These are phyloP conservation scores for Calcarius lapponicus DNA, from an alignment of 2,797 vertebrate species.

Conservation along the genomic window DNA sequence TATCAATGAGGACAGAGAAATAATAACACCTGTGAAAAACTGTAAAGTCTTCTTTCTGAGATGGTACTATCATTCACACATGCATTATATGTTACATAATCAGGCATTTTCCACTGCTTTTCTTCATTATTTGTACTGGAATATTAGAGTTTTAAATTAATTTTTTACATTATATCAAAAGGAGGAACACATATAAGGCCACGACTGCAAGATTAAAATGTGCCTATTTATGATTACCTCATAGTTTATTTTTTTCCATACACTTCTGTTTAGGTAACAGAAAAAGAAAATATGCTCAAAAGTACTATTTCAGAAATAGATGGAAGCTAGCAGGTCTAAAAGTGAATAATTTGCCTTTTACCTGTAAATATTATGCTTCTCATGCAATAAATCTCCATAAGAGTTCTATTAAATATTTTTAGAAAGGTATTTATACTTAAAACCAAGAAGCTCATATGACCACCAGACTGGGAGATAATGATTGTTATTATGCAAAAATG, in stretches of 20 bases:
- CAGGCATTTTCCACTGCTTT: not conserved
- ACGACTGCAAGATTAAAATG: not conserved
- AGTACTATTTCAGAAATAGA: not conserved
- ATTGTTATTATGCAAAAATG: not conserved
- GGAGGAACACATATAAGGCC: rapidly evolving
- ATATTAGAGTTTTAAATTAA: not conserved
- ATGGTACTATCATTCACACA: not conserved
- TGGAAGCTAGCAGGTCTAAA: not conserved
- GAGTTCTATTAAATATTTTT: not conserved
- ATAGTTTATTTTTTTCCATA: not conserved
- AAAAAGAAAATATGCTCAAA: not conserved
- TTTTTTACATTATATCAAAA: not conserved
- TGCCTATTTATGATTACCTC: not conserved
- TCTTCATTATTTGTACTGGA: not conserved
- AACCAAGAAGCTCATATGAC: not conserved
- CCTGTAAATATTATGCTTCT: not conserved
- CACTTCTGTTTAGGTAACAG: not conserved
- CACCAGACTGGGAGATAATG: not conserved
- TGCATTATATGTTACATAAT: not conserved
- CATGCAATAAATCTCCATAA: not conserved
- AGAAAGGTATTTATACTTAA: not conserved
- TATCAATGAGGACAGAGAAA: not conserved
- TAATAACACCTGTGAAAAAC: not conserved
- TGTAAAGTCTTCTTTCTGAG: not conserved
- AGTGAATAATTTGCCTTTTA: not conserved